These are phyloP conservation scores for Achlya flavicornis DNA, from an alignment of 2,888 invertebrate species.

Conservation along the genomic window DNA sequence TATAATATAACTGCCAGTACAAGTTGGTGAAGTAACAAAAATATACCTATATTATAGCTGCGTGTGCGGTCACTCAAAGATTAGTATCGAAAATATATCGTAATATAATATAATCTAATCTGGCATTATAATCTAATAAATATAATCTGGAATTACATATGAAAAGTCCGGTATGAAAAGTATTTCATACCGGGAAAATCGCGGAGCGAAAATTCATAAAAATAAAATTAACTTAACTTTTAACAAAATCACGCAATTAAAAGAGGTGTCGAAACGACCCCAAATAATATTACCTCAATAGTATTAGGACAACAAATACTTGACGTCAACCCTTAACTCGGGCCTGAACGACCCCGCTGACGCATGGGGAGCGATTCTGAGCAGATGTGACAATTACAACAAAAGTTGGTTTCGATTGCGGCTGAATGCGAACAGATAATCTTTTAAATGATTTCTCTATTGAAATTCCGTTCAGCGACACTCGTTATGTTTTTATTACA, in stretches of 20 bases:
- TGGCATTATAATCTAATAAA: too few species aligned
- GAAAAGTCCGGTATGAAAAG: too few species aligned
- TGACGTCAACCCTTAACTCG: conserved; percentile 40
- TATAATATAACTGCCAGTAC: too few species aligned
- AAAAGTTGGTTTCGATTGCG: conserved; percentile 75
- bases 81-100: too few species aligned
- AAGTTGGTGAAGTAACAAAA: too few species aligned
- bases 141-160: too few species aligned
- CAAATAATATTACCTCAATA: background rate
- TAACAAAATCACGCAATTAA: background rate
- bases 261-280: background rate
- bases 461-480: conserved; percentile 48
- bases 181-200: too few species aligned
- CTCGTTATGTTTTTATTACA: conserved; percentile 33
- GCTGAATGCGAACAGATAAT: conserved; percentile 71
- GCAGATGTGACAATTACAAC: conserved; percentile 79
- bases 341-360: conserved; percentile 27
- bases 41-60: too few species aligned
- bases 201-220: too few species aligned
- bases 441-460: conserved; percentile 58
- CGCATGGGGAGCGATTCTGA: conserved; percentile 51
- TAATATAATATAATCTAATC: too few species aligned
- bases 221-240: too few species aligned
- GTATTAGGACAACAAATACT: conserved; percentile 3
- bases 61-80: too few species aligned